Evolutionary conservation across 1,140 invertebrate species (phyloP), one percentile per base, ranked within the genome.

Genomic region (Drosophila erecta): DNA sequence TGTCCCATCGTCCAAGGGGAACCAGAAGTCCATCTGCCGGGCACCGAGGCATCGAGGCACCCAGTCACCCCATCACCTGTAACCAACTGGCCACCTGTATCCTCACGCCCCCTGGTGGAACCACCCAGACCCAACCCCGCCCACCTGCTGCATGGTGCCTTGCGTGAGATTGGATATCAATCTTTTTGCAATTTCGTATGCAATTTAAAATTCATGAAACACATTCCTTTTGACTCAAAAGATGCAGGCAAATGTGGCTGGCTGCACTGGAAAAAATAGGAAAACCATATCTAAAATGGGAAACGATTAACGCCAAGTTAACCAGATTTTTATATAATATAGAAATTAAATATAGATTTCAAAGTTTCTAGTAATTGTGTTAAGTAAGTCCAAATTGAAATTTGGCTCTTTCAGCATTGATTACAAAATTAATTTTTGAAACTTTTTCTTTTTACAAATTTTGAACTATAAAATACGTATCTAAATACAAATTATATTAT

Each of bases 201-300:
- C 86, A 90, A 90, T 90, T 90, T 90, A 90, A 90, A 90, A 90
- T 90, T 90, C 86, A 90, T 90, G 86, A 90, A 90, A 86, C 86
- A 90, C 86, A 90, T 90, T 90, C 86, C 81, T 70, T 90, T 90
- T 90, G 78, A 90, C 71, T 90, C 71, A 79, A 89, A 89, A 89
- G 84, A 89, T 80, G 84, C 84, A 89, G 84, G 79, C 84, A 89
- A 89, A 89, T 89, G 79, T 79, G 61, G 54, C 20, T 51, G 11
- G 47, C 2, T 55, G 55, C 64, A 67, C 64, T 43, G 4, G 10
- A 0, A 33, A 4, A 15, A 50, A 30, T n/a, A 4, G 17, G 12
- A 4, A 24, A 24, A 24, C 4, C 22, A 24, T 3, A 24, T 4
- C 22, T 5, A 24, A 24, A 24, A 22, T 22, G 4, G 2, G 20